A percentile compares a stretch with the other conserved stretches of the same genome.
Conservation (phyloP, 2,888 invertebrate genomes). For the Drosophila histrio region DNA sequence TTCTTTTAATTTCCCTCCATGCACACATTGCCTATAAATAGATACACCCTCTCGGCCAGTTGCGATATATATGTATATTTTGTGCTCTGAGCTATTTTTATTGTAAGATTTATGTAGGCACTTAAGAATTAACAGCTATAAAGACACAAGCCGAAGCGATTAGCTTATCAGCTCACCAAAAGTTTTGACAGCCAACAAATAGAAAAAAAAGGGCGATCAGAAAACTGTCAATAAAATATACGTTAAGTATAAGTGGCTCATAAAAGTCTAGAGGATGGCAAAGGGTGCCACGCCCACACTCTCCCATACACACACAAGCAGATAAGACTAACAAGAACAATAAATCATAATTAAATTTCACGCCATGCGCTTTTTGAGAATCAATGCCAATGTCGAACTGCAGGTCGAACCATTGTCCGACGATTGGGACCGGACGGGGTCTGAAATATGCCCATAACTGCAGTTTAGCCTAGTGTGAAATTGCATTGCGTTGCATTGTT, state of each 20-base stretch:
- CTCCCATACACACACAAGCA: background rate
- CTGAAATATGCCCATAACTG: background rate
- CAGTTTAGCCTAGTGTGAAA: constrained; percentile 70
- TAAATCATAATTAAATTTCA: constrained; percentile 77
- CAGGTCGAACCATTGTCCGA: background rate
- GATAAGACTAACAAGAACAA: constrained; percentile 27
- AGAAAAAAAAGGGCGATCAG: background rate
- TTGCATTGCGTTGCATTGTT: constrained; percentile 69
- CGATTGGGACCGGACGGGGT: background rate
- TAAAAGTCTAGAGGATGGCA: constrained; percentile 1
- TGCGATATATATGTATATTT: background rate
- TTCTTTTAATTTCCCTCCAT: background rate
- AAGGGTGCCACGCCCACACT: background rate
- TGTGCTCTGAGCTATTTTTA: constrained; percentile 19
- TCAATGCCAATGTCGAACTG: constrained; percentile 7
- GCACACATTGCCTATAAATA: constrained; percentile 14
- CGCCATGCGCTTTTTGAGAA: constrained; percentile 43
- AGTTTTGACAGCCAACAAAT: constrained; percentile 43
- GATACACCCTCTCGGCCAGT: background rate
- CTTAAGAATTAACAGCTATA: constrained; percentile 44
- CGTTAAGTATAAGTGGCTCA: constrained; percentile 12
- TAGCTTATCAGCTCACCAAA: constrained; percentile 23
- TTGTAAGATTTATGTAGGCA: constrained; percentile 43
- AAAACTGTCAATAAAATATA: constrained; percentile 45
- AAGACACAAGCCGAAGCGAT: constrained; percentile 28